Evolutionary conservation across 1,140 invertebrate species (phyloP).

Genomic region (Phthorimaea operculella): DNA sequence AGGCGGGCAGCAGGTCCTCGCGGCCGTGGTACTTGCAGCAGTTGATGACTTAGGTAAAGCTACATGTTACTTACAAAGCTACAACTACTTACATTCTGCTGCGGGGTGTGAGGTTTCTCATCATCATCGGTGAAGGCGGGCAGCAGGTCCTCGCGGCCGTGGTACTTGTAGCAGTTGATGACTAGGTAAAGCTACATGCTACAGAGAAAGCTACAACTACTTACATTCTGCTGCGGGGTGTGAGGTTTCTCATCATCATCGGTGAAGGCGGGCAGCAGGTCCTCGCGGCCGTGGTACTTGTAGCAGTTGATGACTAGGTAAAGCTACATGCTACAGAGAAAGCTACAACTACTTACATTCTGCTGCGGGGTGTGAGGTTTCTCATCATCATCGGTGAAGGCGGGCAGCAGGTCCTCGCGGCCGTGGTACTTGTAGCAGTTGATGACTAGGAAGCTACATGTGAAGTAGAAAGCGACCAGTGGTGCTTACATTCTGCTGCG

Average conservation of each 20-base stretch:
- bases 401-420: constrained; percentile 93
- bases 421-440: constrained; percentile 99
- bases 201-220: too few relatives aligned
- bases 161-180: constrained; percentile 98
- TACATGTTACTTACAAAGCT: too few relatives aligned
- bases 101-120: constrained; percentile 63
- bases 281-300: constrained; percentile 96
- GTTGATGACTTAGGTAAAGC: not conserved
- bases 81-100: too few relatives aligned
- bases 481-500: too few relatives aligned
- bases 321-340: too few relatives aligned
- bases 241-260: constrained; percentile 81
- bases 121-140: constrained; percentile 95
- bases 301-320: constrained; percentile 99
- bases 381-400: constrained; percentile 93
- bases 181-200: too few relatives aligned
- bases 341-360: too few relatives aligned
- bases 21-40: constrained; percentile 57
- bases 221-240: too few relatives aligned
- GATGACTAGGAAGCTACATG: too few relatives aligned
- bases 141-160: constrained; percentile 94
- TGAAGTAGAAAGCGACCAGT: too few relatives aligned
- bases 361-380: too few relatives aligned
- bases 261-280: constrained; percentile 92
- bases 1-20: constrained; percentile 94